Conservation (phyloP, 2,113 vertebrate genomes). For the Osmerus eperlanus region DNA sequence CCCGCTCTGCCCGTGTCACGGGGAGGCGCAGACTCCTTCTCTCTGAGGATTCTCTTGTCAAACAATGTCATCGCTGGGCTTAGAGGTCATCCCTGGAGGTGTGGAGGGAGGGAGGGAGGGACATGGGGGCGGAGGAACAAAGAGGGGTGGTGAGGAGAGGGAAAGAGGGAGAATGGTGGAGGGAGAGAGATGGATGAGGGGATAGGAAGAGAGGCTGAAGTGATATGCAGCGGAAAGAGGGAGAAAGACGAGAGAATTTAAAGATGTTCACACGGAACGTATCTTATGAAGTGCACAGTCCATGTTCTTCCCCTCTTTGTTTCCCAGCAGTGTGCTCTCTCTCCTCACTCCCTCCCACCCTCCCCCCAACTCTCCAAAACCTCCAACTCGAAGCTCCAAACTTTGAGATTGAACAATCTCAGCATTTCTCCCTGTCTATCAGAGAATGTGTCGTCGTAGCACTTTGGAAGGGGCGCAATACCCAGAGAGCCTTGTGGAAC, state of each 20-base stretch:
- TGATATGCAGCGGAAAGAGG: too few species aligned
- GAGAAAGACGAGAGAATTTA: too few species aligned
- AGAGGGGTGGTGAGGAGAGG: too few species aligned
- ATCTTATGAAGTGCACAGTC: too few species aligned
- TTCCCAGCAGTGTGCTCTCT: not conserved
- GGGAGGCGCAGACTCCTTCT: too few species aligned
- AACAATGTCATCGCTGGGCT: slow-evolving; percentile 15
- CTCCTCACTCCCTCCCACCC: not conserved
- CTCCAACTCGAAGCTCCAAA: slow-evolving; percentile 8
- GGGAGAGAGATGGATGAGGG: too few species aligned
- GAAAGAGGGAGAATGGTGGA: too few species aligned
- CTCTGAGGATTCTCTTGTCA: too few species aligned
- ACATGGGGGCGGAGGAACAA: not conserved
- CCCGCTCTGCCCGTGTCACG: too few species aligned
- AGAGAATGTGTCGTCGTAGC: slow-evolving; percentile 58
- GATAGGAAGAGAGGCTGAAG: too few species aligned
- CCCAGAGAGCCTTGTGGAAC: slow-evolving; percentile 39
- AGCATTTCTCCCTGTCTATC: slow-evolving; percentile 59
- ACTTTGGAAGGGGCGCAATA: slow-evolving; percentile 38
- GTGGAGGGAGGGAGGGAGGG: not conserved
- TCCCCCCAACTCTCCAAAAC: not conserved
- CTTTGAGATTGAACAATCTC: slow-evolving; percentile 59
- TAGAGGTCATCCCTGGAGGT: slow-evolving; percentile 53
- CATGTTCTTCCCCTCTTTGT: too few species aligned
- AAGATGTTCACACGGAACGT: too few species aligned